These are phyloP conservation scores for Enteromius thamalakanensis DNA, from an alignment of 2,797 vertebrate genomes.

Conservation along the genomic window DNA sequence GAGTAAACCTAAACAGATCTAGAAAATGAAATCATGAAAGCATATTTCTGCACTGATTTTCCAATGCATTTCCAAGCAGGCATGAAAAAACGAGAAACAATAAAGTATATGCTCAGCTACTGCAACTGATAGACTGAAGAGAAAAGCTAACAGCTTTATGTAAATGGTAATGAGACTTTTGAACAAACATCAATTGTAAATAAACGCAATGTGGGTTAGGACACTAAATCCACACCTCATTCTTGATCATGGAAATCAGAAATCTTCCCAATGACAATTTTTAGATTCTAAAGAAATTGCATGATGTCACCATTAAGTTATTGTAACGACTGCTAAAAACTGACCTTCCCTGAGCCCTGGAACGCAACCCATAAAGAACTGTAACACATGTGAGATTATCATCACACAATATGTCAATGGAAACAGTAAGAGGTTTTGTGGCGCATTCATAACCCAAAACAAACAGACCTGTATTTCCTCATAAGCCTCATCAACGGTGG, in stretches of 20 bases:
- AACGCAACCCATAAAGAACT: background rate
- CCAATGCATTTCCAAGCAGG: background rate
- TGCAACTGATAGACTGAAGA: background rate
- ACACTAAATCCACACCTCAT: background rate
- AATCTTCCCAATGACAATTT: slow-evolving; percentile 3
- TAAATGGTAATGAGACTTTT: background rate
- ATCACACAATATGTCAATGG: background rate
- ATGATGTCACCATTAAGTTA: background rate
- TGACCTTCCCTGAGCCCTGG: background rate
- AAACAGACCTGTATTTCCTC: slow-evolving; percentile 93
- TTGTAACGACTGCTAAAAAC: background rate
- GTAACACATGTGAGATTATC: background rate
- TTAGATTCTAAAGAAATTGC: background rate
- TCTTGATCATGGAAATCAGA: background rate
- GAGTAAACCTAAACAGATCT: background rate
- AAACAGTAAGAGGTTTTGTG: background rate
- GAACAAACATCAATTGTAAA: background rate
- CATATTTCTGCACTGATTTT: background rate
- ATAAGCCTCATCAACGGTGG: slow-evolving; percentile 92
- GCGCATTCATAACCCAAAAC: background rate
- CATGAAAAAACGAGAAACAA: background rate
- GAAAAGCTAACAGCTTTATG: background rate
- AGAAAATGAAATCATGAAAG: background rate
- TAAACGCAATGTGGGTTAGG: background rate
- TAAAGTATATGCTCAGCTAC: background rate